Evolutionary conservation across 92 coral and sea anemone genomes (phyloP).

Genomic region (Montipora capitata): DNA sequence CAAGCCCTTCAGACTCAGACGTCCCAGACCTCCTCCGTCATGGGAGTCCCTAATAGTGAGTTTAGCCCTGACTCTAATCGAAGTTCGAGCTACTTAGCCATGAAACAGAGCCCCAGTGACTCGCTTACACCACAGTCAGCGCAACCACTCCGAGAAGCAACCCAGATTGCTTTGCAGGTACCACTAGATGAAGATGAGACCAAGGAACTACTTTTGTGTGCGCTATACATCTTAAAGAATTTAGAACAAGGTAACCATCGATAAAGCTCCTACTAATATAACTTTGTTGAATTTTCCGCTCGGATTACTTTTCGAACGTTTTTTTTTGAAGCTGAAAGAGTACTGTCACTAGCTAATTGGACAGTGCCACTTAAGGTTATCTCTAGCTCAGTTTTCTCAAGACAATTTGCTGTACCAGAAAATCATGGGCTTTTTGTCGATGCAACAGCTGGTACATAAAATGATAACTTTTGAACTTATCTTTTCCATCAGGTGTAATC

Average conservation of each 20-base stretch:
- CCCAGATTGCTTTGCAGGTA: conserved; percentile 93
- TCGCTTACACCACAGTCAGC: conserved; percentile 91
- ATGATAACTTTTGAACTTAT: too few species aligned
- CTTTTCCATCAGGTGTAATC: conserved; percentile 74
- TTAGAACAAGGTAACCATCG: conserved; percentile 87
- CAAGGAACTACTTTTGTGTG: conserved; percentile 89
- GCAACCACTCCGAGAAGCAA: conserved; percentile 87
- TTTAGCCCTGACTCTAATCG: conserved; percentile 92
- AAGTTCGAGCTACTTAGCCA: conserved; percentile 85
- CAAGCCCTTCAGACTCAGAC: conserved; percentile 59
- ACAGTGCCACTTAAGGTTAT: too few species aligned
- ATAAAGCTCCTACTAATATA: background rate
- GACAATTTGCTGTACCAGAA: too few species aligned
- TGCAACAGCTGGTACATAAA: too few species aligned
- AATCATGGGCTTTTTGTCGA: too few species aligned
- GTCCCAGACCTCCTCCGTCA: conserved; percentile 85
- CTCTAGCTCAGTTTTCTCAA: too few species aligned
- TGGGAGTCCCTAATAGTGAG: conserved; percentile 72
- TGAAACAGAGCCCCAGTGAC: conserved; percentile 90
- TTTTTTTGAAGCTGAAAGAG: too few species aligned
- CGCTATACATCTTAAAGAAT: conserved; percentile 92
- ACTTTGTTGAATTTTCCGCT: background rate
- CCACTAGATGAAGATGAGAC: conserved; percentile 99
- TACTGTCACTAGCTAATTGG: too few species aligned
- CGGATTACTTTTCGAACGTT: too few species aligned